phyloP scores from a whole-genome alignment of 1,140 invertebrate genomes.

The Doryteuthis pealeii region DNA sequence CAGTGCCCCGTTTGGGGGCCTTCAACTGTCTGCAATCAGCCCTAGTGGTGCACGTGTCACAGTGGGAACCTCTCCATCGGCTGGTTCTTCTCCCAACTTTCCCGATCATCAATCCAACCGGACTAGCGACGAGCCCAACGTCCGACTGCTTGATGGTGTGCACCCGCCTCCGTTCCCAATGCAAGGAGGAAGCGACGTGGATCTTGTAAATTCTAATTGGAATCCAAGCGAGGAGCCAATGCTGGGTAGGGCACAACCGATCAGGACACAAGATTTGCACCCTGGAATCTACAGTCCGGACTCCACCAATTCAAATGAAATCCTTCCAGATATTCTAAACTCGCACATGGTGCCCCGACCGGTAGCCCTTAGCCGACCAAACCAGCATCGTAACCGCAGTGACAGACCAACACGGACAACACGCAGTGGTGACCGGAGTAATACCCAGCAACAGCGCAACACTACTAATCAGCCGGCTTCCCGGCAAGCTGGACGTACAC shows the following conservation, averaged over 20 bases:
- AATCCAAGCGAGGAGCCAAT: background rate
- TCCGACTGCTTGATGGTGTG: background rate
- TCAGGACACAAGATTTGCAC: conserved; percentile 36
- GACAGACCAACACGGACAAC: conserved; percentile 26
- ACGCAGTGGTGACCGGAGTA: conserved; percentile 21
- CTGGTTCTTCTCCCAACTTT: too few species aligned
- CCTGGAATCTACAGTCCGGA: conserved; percentile 28
- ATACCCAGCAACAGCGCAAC: conserved; percentile 10
- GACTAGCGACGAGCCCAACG: background rate
- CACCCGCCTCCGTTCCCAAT: background rate
- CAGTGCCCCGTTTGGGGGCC: background rate
- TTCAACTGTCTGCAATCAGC: background rate
- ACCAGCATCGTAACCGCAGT: conserved; percentile 24
- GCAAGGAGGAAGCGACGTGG: background rate
- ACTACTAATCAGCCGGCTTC: background rate
- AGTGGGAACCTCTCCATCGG: too few species aligned
- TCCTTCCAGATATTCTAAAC: conserved; percentile 63
- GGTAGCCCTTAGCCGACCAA: conserved; percentile 57
- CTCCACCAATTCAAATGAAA: conserved; percentile 30
- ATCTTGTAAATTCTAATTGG: background rate
- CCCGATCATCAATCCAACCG: background rate
- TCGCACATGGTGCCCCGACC: conserved; percentile 62
- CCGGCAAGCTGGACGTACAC: background rate
- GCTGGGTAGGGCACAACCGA: conserved; percentile 14
- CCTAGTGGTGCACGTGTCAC: too few species aligned